phyloP scores from a whole-genome alignment of 2,888 invertebrate species.

The Litoditis marina region DNA sequence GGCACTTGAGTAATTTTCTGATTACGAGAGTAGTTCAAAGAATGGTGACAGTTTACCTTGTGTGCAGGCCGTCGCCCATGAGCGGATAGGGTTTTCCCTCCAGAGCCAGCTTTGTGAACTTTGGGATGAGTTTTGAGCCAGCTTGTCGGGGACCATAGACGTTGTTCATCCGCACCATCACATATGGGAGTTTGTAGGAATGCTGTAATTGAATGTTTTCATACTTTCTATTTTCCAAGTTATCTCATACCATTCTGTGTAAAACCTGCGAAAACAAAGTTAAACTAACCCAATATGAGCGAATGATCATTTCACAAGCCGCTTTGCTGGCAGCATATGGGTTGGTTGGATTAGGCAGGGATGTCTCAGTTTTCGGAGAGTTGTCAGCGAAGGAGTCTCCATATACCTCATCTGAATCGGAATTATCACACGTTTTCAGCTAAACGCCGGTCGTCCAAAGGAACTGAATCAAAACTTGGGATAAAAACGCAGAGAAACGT shows the following conservation, averaged over 20 bases:
- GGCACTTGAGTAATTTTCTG: background rate
- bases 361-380: conserved; percentile 53
- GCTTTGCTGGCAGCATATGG: conserved; percentile 62
- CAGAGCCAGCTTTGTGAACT: conserved; percentile 57
- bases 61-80: conserved; percentile 60
- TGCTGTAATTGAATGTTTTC: conserved; percentile 53
- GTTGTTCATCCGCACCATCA: conserved; percentile 59
- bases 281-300: conserved; percentile 50
- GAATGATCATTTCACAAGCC: conserved; percentile 56
- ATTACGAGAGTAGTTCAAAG: background rate
- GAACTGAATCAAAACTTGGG: too few species aligned
- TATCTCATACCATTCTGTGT: too few species aligned
- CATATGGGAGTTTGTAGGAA: conserved; percentile 60
- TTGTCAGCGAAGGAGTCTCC: conserved; percentile 59
- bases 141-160: conserved; percentile 53
- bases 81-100: conserved; percentile 58
- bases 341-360: conserved; percentile 57
- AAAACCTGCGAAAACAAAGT: background rate
- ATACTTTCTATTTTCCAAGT: background rate
- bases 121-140: conserved; percentile 57
- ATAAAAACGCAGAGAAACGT: background rate
- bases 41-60: too few species aligned
- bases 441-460: too few species aligned
- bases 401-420: conserved; percentile 62
- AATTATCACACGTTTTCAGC: too few species aligned